A percentile compares a stretch with the other conserved stretches of the same genome.
Evolutionary conservation across 2,113 vertebrate genomes (phyloP).

Genomic region (Acanthisitta chloris): DNA sequence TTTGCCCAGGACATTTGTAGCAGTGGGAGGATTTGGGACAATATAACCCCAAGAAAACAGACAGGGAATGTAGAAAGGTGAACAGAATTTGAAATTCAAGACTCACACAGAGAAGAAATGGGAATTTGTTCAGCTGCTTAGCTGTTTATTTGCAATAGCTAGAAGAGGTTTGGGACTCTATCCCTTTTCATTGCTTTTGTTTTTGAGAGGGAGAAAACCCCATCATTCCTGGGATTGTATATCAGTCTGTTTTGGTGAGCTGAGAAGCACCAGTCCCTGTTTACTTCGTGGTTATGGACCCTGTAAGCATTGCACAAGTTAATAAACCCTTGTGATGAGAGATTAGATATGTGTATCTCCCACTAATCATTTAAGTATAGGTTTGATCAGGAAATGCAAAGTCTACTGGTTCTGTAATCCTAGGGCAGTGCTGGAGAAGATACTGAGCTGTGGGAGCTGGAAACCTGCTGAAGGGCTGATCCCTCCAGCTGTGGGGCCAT

Average conservation of each 20-base stretch:
- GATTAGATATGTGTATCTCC: neutral
- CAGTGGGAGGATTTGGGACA: neutral
- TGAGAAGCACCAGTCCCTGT: neutral
- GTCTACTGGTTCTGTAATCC: neutral
- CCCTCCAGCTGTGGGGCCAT: neutral
- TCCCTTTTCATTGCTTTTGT: neutral
- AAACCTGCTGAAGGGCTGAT: neutral
- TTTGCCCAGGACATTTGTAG: neutral
- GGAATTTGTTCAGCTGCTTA: neutral
- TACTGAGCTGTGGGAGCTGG: neutral
- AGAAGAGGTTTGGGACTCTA: neutral
- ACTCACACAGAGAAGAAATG: neutral
- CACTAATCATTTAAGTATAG: neutral
- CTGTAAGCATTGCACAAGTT: neutral
- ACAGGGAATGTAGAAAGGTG: neutral
- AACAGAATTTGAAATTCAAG: neutral
- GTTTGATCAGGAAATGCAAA: neutral
- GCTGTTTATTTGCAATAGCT: constrained; percentile 21
- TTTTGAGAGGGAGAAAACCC: neutral
- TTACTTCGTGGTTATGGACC: neutral
- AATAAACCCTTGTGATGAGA: neutral
- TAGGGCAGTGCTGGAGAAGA: neutral
- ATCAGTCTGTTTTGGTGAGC: neutral
- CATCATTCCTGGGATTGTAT: neutral
- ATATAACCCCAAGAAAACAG: neutral